phyloP scores from a whole-genome alignment of 2,797 vertebrate genomes.

The Syngnathus rostellatus region DNA sequence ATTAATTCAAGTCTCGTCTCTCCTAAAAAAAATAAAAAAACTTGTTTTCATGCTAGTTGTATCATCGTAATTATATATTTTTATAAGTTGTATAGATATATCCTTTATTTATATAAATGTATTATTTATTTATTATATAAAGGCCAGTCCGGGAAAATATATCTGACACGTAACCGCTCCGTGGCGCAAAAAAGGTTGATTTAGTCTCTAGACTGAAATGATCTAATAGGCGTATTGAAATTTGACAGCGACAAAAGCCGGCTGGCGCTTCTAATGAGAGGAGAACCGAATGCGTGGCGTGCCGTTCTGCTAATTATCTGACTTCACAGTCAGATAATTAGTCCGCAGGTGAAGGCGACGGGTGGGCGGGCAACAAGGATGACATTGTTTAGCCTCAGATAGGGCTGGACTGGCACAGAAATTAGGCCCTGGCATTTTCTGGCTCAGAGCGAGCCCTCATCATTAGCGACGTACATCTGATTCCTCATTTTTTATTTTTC shows the following conservation, averaged over 20 bases:
- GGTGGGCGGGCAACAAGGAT: constrained; percentile 18
- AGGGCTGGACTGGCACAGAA: neutral
- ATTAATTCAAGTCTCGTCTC: too few species aligned
- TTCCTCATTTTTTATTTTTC: too few species aligned
- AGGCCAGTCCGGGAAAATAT: too few species aligned
- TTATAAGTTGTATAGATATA: too few species aligned
- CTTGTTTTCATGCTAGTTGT: too few species aligned
- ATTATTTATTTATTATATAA: too few species aligned
- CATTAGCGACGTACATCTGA: neutral
- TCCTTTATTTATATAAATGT: too few species aligned
- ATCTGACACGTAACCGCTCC: too few species aligned
- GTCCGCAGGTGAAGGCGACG: constrained; percentile 58
- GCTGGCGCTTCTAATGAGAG: constrained; percentile 57
- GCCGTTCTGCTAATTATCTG: constrained; percentile 63
- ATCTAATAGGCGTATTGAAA: constrained; percentile 59
- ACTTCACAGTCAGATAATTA: constrained; percentile 57
- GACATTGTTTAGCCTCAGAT: constrained; percentile 36
- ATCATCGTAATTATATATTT: too few species aligned
- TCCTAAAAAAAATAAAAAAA: too few species aligned
- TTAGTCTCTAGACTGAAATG: neutral
- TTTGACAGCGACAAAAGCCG: constrained; percentile 35
- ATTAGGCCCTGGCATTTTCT: neutral
- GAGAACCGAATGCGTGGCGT: constrained; percentile 54
- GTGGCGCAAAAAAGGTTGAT: too few species aligned
- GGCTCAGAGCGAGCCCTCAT: neutral